A percentile compares a stretch with the other conserved stretches of the same genome.
phyloP scores from a whole-genome alignment of 1,140 invertebrate species.

The Plectus sambesii region DNA sequence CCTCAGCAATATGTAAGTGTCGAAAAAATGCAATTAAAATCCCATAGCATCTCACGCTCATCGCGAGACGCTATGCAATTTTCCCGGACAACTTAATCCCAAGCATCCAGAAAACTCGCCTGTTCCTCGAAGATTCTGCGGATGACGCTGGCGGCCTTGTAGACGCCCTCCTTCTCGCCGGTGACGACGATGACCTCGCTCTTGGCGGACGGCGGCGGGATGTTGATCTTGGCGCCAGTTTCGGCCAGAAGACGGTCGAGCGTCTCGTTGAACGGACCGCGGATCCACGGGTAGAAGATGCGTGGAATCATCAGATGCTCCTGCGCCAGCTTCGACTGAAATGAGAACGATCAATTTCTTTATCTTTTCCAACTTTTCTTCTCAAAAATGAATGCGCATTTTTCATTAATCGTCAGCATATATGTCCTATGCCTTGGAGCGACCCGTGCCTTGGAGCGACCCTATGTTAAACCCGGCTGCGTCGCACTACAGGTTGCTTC shows the following conservation, averaged over 20 bases:
- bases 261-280: slow-evolving; percentile 52
- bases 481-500: too few relatives aligned
- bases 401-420: too few relatives aligned
- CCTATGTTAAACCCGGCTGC: too few relatives aligned
- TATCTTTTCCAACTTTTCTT: slow-evolving; percentile 28
- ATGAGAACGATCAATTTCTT: slow-evolving; percentile 20
- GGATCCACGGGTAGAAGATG: slow-evolving; percentile 51
- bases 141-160: slow-evolving; percentile 69
- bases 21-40: slow-evolving; percentile 14
- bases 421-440: too few relatives aligned
- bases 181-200: slow-evolving; percentile 89
- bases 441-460: too few relatives aligned
- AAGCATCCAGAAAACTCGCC: slow-evolving; percentile 50
- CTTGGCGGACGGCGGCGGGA: slow-evolving; percentile 75
- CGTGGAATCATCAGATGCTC: slow-evolving; percentile 71
- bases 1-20: too few relatives aligned
- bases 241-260: slow-evolving; percentile 64
- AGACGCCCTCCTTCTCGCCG: slow-evolving; percentile 88
- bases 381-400: neutral
- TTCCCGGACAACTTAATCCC: slow-evolving; percentile 5
- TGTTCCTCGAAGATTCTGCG: slow-evolving; percentile 74
- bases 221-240: slow-evolving; percentile 77
- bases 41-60: slow-evolving; percentile 3
- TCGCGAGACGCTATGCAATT: too few relatives aligned
- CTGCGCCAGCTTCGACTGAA: slow-evolving; percentile 64